phyloP scores from a whole-genome alignment of 2,888 invertebrate species.

The Heliothis peltigera region DNA sequence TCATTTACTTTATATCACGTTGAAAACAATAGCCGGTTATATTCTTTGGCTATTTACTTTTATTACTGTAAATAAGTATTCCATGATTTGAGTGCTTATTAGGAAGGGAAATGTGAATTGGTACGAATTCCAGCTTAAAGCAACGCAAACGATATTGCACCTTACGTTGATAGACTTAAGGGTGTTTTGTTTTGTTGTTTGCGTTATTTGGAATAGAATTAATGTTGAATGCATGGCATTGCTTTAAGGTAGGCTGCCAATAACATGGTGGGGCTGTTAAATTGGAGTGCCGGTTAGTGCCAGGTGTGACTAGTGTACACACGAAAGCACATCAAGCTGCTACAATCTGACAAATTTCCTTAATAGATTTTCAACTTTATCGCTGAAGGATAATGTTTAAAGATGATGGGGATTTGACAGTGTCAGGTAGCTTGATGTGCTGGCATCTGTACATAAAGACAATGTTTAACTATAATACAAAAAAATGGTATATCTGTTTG shows the following conservation, averaged over 20 bases:
- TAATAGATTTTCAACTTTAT: too few relatives aligned
- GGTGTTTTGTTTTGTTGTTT: not conserved
- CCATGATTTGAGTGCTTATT: slow-evolving; percentile 36
- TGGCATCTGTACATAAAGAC: too few relatives aligned
- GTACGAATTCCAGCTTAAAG: not conserved
- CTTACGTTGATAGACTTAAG: fast-evolving
- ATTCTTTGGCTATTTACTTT: slow-evolving; percentile 44
- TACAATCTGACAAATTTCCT: too few relatives aligned
- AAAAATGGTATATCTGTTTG: too few relatives aligned
- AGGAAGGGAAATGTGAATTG: slow-evolving; percentile 31
- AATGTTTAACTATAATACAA: too few relatives aligned
- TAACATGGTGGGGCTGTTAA: not conserved
- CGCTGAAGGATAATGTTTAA: too few relatives aligned
- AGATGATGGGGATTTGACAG: too few relatives aligned
- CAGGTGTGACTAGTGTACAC: not conserved
- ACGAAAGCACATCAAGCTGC: too few relatives aligned
- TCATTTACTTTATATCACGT: slow-evolving; percentile 27
- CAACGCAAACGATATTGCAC: slow-evolving; percentile 7
- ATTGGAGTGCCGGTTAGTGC: slow-evolving; percentile 6
- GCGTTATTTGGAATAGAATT: not conserved
- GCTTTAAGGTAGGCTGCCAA: not conserved
- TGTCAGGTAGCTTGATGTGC: too few relatives aligned
- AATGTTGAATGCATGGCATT: slow-evolving; percentile 9
- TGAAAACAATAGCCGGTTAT: slow-evolving; percentile 46
- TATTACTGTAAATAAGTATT: slow-evolving; percentile 45